These are phyloP conservation scores for Drosophila stalkeri DNA, from an alignment of 2,888 invertebrate genomes.

Conservation along the genomic window DNA sequence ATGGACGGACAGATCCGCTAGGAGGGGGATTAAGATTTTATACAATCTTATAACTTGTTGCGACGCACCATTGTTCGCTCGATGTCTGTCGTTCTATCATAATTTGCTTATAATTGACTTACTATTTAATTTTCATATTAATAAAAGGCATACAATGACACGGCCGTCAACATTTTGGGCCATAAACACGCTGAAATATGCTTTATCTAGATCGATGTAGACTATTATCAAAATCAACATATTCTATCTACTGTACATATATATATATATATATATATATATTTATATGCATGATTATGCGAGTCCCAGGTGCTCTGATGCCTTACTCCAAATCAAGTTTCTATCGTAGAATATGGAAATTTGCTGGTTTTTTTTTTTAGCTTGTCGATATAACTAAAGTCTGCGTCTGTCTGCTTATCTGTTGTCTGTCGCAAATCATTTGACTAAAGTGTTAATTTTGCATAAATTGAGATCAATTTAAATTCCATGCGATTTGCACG, in stretches of 20 bases:
- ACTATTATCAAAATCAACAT: constrained; percentile 40
- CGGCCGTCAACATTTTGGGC: constrained; percentile 46
- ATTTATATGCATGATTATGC: too few species aligned
- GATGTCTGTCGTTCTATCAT: constrained; percentile 42
- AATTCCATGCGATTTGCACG: constrained; percentile 47
- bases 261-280: background rate
- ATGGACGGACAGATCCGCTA: constrained; percentile 51
- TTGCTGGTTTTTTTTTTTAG: constrained; percentile 18
- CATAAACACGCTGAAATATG: constrained; percentile 50
- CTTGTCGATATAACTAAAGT: constrained; percentile 2
- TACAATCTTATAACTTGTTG: constrained; percentile 48
- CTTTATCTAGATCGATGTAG: constrained; percentile 57
- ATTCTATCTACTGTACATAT: background rate
- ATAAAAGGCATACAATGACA: constrained; percentile 48
- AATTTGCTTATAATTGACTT: constrained; percentile 74
- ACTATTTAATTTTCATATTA: constrained; percentile 71
- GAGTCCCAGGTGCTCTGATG: constrained; percentile 2
- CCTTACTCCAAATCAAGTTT: constrained; percentile 44
- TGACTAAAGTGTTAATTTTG: constrained; percentile 72
- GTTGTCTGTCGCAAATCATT: constrained; percentile 62
- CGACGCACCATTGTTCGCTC: constrained; percentile 39
- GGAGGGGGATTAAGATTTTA: constrained; percentile 72
- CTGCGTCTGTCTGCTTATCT: constrained; percentile 30
- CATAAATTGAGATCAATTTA: constrained; percentile 60
- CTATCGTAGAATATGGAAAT: constrained; percentile 38